A percentile compares a stretch with the other conserved stretches of the same genome.
Conservation (phyloP, 2,797 vertebrate species). For the Aulostomus chinensis region DNA sequence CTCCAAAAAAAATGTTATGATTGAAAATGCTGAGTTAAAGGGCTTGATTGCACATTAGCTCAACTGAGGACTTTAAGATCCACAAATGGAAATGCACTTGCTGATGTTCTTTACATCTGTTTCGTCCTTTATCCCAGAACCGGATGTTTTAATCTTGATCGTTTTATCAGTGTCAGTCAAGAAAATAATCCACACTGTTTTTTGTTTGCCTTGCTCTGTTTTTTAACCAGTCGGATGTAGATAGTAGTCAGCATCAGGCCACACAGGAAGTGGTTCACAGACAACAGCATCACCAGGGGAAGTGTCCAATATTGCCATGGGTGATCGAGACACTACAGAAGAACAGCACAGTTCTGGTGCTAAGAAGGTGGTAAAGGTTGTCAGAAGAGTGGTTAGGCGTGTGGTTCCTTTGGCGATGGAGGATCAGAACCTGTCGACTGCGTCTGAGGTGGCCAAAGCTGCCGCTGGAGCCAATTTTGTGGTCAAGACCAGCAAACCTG, state of each 20-base stretch:
- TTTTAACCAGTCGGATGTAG: slow-evolving; percentile 82
- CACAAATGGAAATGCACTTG: not conserved
- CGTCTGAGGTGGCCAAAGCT: slow-evolving; percentile 46
- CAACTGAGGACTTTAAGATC: slow-evolving; percentile 6
- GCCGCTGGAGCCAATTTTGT: slow-evolving; percentile 51
- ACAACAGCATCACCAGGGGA: slow-evolving; percentile 32
- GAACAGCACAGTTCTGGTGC: slow-evolving; percentile 45
- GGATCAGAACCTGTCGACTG: slow-evolving; percentile 29
- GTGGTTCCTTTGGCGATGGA: slow-evolving; percentile 79
- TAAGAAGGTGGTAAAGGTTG: slow-evolving; percentile 81
- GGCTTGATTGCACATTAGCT: not conserved
- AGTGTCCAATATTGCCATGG: slow-evolving; percentile 52
- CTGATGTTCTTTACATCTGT: too few species aligned
- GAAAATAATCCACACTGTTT: slow-evolving; percentile 31
- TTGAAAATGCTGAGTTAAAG: slow-evolving; percentile 1
- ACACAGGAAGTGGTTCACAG: slow-evolving; percentile 48
- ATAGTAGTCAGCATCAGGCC: slow-evolving; percentile 65
- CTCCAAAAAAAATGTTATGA: too few species aligned
- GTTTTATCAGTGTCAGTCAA: not conserved
- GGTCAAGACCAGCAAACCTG: slow-evolving; percentile 34
- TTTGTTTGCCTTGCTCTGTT: slow-evolving; percentile 40
- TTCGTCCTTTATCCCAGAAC: too few species aligned
- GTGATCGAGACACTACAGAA: slow-evolving; percentile 48
- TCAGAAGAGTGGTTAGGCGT: slow-evolving; percentile 85
- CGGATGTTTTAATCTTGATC: too few species aligned